Evolutionary conservation across 2,888 invertebrate species (phyloP).

Genomic region (Phyllotreta striolata): DNA sequence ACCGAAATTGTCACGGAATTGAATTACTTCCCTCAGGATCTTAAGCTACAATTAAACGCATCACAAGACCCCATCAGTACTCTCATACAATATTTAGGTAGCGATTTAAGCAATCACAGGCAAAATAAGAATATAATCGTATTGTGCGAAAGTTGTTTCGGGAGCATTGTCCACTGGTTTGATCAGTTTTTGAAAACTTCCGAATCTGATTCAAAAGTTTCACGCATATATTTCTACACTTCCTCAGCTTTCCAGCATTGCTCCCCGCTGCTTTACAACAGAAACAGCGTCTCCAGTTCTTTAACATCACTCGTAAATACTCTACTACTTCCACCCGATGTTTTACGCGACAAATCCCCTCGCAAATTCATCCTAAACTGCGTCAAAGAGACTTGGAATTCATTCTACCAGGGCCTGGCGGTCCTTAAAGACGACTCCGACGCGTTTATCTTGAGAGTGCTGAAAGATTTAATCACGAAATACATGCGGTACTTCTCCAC

Average conservation of each 20-base stretch:
- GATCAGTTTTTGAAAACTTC: slow-evolving; percentile 48
- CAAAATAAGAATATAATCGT: slow-evolving; percentile 43
- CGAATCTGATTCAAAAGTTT: slow-evolving; percentile 50
- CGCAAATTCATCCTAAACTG: slow-evolving; percentile 60
- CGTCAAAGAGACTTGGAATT: slow-evolving; percentile 64
- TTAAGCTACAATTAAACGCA: slow-evolving; percentile 42
- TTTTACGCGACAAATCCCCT: slow-evolving; percentile 61
- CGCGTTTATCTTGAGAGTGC: slow-evolving; percentile 61
- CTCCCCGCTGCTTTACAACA: slow-evolving; percentile 53
- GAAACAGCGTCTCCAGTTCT: slow-evolving; percentile 59
- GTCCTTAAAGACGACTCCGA: slow-evolving; percentile 62
- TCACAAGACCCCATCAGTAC: slow-evolving; percentile 50
- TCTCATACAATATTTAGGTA: slow-evolving; percentile 52
- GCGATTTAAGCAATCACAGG: slow-evolving; percentile 40
- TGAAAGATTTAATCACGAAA: slow-evolving; percentile 62
- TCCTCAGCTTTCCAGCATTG: slow-evolving; percentile 54
- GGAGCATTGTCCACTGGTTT: slow-evolving; percentile 51
- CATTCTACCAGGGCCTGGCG: slow-evolving; percentile 64
- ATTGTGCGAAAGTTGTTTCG: slow-evolving; percentile 55
- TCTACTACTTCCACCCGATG: slow-evolving; percentile 63
- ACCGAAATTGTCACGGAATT: slow-evolving; percentile 51
- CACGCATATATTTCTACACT: slow-evolving; percentile 54
- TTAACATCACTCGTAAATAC: slow-evolving; percentile 63
- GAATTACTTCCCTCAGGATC: slow-evolving; percentile 44
- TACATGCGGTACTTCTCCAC: slow-evolving; percentile 55